phyloP scores from a whole-genome alignment of 2,888 invertebrate species.

The Noctua janthina region DNA sequence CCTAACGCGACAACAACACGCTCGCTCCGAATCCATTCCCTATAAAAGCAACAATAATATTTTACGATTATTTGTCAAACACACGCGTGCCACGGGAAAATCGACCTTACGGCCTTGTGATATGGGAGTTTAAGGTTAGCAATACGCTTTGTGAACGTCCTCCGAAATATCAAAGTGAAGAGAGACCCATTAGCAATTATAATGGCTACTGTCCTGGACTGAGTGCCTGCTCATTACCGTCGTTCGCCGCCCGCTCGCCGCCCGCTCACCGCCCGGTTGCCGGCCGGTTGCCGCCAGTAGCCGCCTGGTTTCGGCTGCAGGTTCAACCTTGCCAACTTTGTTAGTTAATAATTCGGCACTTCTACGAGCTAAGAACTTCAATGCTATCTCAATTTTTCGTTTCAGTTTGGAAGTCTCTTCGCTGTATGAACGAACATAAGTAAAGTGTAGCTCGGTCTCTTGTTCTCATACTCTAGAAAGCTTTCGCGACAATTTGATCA shows the following conservation, averaged over 20 bases:
- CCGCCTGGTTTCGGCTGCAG: slow-evolving; percentile 46
- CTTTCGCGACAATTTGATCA: not conserved
- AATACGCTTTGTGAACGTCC: slow-evolving; percentile 51
- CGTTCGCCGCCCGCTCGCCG: slow-evolving; percentile 16
- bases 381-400: slow-evolving; percentile 19
- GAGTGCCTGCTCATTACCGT: slow-evolving; percentile 85
- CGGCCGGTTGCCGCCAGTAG: not conserved
- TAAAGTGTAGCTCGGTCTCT: not conserved
- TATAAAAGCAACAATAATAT: slow-evolving; percentile 72
- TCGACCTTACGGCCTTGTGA: slow-evolving; percentile 22
- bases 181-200: slow-evolving; percentile 86
- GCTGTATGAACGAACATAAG: not conserved
- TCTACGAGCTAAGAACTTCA: slow-evolving; percentile 42
- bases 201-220: slow-evolving; percentile 79
- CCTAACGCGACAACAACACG: slow-evolving; percentile 10
- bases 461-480: too few relatives aligned
- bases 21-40: slow-evolving; percentile 43
- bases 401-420: slow-evolving; percentile 1
- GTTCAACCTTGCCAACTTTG: slow-evolving; percentile 53
- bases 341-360: slow-evolving; percentile 65
- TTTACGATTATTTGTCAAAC: slow-evolving; percentile 72
- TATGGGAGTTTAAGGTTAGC: slow-evolving; percentile 26
- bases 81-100: slow-evolving; percentile 64
- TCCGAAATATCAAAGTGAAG: slow-evolving; percentile 77
- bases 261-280: slow-evolving; percentile 1